phyloP scores from a whole-genome alignment of 2,113 vertebrate genomes.

The Thalassarche chlororhynchos region DNA sequence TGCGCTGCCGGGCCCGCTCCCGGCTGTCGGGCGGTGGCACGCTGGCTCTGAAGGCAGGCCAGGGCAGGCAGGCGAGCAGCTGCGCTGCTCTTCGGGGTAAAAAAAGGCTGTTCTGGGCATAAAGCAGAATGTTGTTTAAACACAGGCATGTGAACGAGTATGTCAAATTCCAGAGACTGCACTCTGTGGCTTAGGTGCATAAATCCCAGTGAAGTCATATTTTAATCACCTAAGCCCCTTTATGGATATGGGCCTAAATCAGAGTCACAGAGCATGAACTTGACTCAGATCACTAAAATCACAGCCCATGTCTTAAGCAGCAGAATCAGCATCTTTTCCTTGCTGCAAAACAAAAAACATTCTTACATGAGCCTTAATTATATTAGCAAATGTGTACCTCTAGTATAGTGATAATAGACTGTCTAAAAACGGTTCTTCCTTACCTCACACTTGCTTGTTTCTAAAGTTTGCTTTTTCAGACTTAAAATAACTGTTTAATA shows the following conservation, averaged over 20 bases:
- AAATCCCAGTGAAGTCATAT: neutral
- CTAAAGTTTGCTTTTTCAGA: neutral
- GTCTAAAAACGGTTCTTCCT: neutral
- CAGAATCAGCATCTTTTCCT: neutral
- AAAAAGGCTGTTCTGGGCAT: neutral
- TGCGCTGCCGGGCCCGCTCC: neutral
- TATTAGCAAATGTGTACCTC: neutral
- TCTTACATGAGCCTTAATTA: neutral
- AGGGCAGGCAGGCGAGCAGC: neutral
- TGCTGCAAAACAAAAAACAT: neutral
- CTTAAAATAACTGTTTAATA: neutral
- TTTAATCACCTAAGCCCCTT: conserved; percentile 16
- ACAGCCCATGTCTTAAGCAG: neutral
- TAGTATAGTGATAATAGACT: neutral
- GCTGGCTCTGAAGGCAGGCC: neutral
- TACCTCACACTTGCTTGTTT: neutral
- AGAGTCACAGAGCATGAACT: neutral
- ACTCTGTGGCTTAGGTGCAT: neutral
- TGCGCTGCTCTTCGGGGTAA: neutral
- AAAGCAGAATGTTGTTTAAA: neutral
- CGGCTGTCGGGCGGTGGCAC: neutral
- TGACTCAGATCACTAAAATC: neutral
- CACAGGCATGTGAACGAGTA: neutral
- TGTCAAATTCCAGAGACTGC: neutral
- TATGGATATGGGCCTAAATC: neutral